Conservation (phyloP, 2,113 vertebrate genomes). For the Brachionichthys hirsutus region DNA sequence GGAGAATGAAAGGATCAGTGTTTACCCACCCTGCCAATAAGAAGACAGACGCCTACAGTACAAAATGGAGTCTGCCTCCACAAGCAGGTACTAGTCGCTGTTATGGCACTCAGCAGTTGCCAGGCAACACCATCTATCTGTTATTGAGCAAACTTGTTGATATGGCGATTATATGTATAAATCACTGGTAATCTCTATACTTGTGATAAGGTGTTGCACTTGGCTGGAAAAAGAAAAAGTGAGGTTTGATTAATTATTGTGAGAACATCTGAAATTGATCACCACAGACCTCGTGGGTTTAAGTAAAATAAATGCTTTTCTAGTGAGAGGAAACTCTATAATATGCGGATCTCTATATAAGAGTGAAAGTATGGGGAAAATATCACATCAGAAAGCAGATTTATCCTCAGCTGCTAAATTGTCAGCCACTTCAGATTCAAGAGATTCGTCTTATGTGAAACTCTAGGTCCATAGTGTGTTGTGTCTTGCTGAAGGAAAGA, state of each 20-base stretch:
- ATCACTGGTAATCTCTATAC: constrained; percentile 62
- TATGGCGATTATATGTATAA: constrained; percentile 68
- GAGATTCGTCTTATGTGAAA: constrained; percentile 56
- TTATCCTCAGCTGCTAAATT: constrained; percentile 48
- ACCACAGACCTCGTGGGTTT: constrained; percentile 9
- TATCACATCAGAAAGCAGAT: constrained; percentile 33
- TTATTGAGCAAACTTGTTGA: constrained; percentile 76
- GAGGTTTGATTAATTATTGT: constrained; percentile 31
- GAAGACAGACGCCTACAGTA: constrained; percentile 67
- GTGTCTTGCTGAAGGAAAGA: constrained; percentile 26
- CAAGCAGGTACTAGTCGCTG: constrained; percentile 70
- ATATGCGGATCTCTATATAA: constrained; percentile 10
- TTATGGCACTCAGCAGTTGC: constrained; percentile 77
- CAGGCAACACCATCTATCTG: constrained; percentile 78
- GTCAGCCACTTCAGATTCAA: constrained; percentile 33
- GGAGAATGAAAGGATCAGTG: constrained; percentile 59
- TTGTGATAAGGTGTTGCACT: constrained; percentile 45
- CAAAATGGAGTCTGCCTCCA: constrained; percentile 74
- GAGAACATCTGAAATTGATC: constrained; percentile 6
- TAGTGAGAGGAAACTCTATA: constrained; percentile 24
- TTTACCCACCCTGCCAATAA: constrained; percentile 79
- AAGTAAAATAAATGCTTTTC: constrained; percentile 42
- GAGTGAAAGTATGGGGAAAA: constrained; percentile 32
- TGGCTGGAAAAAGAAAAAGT: not conserved
- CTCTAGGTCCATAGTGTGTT: constrained; percentile 35